Conservation (phyloP, 2,113 vertebrate species). For the Neogale vison region DNA sequence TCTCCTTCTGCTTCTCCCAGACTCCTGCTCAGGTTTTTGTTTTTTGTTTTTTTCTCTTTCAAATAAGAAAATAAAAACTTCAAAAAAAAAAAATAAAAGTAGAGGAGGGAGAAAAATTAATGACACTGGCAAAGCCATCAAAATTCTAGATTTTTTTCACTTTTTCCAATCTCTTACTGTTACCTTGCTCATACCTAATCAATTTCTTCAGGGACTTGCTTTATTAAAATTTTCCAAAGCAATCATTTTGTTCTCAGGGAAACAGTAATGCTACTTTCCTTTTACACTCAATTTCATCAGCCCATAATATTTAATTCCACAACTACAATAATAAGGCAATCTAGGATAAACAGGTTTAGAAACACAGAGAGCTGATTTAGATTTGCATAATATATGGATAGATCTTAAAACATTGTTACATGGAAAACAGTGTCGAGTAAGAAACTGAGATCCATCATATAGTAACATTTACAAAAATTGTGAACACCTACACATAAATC, state of each 20-base stretch:
- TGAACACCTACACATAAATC: neutral
- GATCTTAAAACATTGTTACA: neutral
- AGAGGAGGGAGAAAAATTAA: neutral
- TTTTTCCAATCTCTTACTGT: neutral
- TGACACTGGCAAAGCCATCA: neutral
- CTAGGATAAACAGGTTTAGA: neutral
- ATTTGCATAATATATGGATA: neutral
- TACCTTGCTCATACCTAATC: neutral
- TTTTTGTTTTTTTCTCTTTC: neutral
- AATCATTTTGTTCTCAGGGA: neutral
- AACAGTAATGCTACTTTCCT: neutral
- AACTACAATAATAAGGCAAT: neutral
- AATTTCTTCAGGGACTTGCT: neutral
- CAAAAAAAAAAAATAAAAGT: neutral
- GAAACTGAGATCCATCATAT: neutral
- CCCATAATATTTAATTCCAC: neutral
- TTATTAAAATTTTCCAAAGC: neutral
- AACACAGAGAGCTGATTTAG: neutral
- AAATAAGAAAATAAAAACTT: neutral
- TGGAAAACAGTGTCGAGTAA: neutral
- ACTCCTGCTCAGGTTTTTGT: neutral
- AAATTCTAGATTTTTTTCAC: neutral
- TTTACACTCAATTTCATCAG: neutral
- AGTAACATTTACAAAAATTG: neutral
- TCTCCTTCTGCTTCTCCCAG: neutral